Base-by-base conservation (phyloP, 2,113 vertebrate genomes). In the Paratilapia polleni region DNA sequence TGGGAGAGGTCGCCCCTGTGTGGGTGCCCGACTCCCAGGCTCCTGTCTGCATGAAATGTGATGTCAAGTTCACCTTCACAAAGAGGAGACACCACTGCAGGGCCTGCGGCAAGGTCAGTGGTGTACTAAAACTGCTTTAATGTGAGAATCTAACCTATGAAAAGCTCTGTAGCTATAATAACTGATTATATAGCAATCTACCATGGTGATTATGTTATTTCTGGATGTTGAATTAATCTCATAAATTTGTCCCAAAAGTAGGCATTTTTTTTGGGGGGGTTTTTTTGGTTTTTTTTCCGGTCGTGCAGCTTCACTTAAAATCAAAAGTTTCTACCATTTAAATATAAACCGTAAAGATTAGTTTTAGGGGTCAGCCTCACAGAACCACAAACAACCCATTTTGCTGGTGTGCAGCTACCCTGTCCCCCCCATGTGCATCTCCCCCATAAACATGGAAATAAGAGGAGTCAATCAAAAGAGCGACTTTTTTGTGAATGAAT, bases 1-100 rank as follows among this genome's bases (percentile, higher is more conserved):
- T 99, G 88, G 98, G 98, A 54, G 98, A 98, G 92, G 97, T 98
- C 19, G 98, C 98, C 92, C 98, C 98, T 8, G 96, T 99, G 57
- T 99, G 98, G 98, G 98, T 99, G 83, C 98, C 98, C 3, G 98
- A 99, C 95, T 98, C 97, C 82, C 97, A 99, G 95, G 98, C 98
- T 61, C 98, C 98, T n/a, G 95, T 98, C 88, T 99, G 98, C 86
- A 99, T 99, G 98, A 99, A 98, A 93, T 99, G 98, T 73, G 97
- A 99, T 91, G 96, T 96, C 92, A 98, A 97, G 94, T 99, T 99
- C 95, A 99, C 98, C 78, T 99, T 99, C 93, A 99, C 98, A 90
- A 99, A 98, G 96, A 96, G 98, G 93, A 97, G 98, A 85, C 98
- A 99, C 92, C 98, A 99, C 93, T 99, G 98, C 96, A 97, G 98